A percentile compares a stretch with the other conserved stretches of the same genome.
These are phyloP conservation scores for Notodonta dromedarius DNA, from an alignment of 2,888 invertebrate species.

Conservation along the genomic window DNA sequence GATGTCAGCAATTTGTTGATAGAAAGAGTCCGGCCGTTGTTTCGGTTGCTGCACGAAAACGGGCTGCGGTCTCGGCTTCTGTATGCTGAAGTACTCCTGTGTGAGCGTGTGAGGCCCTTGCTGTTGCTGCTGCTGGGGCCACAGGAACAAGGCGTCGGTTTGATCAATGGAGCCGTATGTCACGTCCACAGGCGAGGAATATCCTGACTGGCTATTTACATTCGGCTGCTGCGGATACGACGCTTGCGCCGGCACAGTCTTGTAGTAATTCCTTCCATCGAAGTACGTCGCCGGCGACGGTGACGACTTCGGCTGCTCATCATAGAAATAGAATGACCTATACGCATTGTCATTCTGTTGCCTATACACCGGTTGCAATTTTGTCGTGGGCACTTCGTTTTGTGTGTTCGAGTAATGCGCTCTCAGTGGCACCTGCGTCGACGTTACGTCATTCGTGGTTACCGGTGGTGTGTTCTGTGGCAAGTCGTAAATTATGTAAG, in stretches of 20 bases:
- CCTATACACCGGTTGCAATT: conserved; percentile 78
- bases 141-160: conserved; percentile 74
- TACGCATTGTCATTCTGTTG: conserved; percentile 75
- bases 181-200: conserved; percentile 69
- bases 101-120: conserved; percentile 74
- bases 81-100: conserved; percentile 81
- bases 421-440: conserved; percentile 86
- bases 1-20: conserved; percentile 86
- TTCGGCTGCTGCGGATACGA: conserved; percentile 61
- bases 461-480: conserved; percentile 67
- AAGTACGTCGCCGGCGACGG: conserved; percentile 81
- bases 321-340: conserved; percentile 88
- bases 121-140: conserved; percentile 82
- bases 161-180: conserved; percentile 77
- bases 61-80: conserved; percentile 71
- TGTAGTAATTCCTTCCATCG: conserved; percentile 77
- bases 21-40: conserved; percentile 82
- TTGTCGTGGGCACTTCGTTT: conserved; percentile 81
- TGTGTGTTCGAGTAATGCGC: conserved; percentile 85
- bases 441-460: conserved; percentile 73
- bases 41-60: conserved; percentile 71
- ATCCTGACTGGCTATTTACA: conserved; percentile 63
- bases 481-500: conserved; percentile 79
- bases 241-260: conserved; percentile 63
- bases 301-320: conserved; percentile 84